Evolutionary conservation across 53 echinoderm and acorn worm species (phyloP).

Genomic region (Temnopleurus reevesii): DNA sequence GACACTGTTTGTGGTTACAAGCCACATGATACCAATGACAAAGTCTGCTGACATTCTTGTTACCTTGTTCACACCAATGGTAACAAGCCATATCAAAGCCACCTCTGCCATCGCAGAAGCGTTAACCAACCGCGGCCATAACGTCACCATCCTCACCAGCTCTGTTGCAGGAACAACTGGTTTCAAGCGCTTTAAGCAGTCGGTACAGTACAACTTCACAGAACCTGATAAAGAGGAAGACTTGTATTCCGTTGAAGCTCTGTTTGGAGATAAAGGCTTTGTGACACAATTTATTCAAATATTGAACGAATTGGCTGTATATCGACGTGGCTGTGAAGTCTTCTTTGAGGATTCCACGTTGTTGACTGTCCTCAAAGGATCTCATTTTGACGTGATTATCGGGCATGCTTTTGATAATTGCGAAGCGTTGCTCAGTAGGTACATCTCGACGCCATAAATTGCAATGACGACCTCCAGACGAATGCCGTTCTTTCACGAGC

Average conservation of each 20-base stretch:
- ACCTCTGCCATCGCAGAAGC: not conserved
- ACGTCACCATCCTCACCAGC: conserved; percentile 38
- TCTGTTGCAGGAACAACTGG: not conserved
- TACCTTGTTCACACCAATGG: not conserved
- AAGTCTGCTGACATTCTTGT: conserved; percentile 10
- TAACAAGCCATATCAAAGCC: not conserved
- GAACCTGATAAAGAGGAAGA: not conserved
- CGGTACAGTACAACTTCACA: not conserved
- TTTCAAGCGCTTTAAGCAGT: not conserved
- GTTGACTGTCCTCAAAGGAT: not conserved
- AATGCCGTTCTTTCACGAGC: conserved; percentile 16
- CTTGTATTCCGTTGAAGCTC: too few species aligned
- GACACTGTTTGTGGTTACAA: not conserved
- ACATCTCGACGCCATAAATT: not conserved
- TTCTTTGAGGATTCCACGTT: conserved; percentile 3
- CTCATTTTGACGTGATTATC: conserved; percentile 29
- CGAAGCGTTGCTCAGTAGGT: not conserved
- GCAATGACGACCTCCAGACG: conserved; percentile 10
- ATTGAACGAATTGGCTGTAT: not conserved
- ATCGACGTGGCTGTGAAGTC: not conserved
- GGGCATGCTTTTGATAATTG: conserved; percentile 9
- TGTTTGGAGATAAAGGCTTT: not conserved
- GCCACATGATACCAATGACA: not conserved
- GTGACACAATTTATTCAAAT: not conserved
- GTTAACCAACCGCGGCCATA: not conserved